Evolutionary conservation across 2,113 vertebrate genomes (phyloP), one percentile per base, ranked within the genome.

Genomic region (Vombatus ursinus): DNA sequence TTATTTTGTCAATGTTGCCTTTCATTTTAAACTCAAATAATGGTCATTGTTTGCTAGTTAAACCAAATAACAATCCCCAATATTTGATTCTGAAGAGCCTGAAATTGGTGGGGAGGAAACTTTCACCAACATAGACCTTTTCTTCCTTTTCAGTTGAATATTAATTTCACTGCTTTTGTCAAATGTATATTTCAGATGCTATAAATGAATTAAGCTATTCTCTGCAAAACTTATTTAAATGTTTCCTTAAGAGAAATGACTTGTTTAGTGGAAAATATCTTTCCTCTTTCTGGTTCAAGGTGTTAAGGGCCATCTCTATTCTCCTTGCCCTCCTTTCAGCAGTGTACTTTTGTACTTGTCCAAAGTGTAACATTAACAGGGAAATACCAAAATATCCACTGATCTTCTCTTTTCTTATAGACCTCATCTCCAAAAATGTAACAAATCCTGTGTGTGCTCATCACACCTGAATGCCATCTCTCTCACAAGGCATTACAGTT

Each of bases 261-360:
- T 91, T 91, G 57, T 94, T 96, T 97, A 54, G 52, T 68, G 31
- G 68, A 96, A 97, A 98, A 52, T 94, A 84, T 94, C 11, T 91
- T 95, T 47, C 2, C 24, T 95, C 37, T n/a, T 94, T 96, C 94
- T 97, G 52, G 51, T 96, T 68, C 14, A 94, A 91, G 77, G 51
- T 95, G 91, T 93, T 96, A 97, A 98, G 53, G 96, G 54, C 1
- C 50, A 25, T 96, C 31, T 44, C 5, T 92, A 3, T 91, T 92
- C 93, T 26, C 51, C 26, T 54, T 89, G 19, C 44, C 96, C 97
- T 96, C 94, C 37, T 97, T 8, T 96, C 97, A 77, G 47, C 92
- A 96, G 0, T 93, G 90, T 54, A 48, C 90, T 94, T 54, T 95
- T 92, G 25, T n/a, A 10, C 12, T 96, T 94, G 23, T 31, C n/a